Evolutionary conservation across 37 sponge, comb jelly and placozoan species (phyloP), one percentile per base, ranked within the genome.

Genomic region (Halisarca cf. caerulea): DNA sequence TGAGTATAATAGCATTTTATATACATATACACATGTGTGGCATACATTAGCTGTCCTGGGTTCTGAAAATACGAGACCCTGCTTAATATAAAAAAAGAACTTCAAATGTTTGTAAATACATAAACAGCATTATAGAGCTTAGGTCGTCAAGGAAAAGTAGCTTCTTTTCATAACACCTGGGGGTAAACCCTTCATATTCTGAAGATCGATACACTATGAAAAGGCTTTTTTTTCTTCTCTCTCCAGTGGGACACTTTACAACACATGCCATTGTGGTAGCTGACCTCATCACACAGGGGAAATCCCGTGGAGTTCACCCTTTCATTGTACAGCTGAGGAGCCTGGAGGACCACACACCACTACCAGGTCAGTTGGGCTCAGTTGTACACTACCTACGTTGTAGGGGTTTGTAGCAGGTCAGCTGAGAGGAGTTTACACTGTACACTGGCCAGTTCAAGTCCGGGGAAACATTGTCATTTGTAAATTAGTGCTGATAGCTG

Each of bases 291-390:
- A 94, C 92, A 33, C 58, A 77, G 33, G 96, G 96, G 51, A 80
- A 78, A 25, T 91, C 91, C 38, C 72, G 75, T 71, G 96, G 96
- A 11, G 80, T 89, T 0, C 96, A 96, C 36, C 58, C 62, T 34
- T 96, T 96, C 85, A 83, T 96, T 2, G 92, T 96, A 1, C 96
- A 96, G 43, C 58, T 96, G 34, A 82, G 96, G 32, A 91, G 92
- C 73, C 79, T 96, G 40, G 82, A 96, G 58, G 89, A 94, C 82
- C 96, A 96, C 88, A 85, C 73, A 33, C 95, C 95, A 23, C 70
- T 94, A 30, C 94, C 93, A 80, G 94, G 94, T 93, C 18, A 3
- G 40, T 23, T 23, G 20, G 17, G 17, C n/a, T n/a, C n/a, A n/a
- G n/a, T n/a, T n/a, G n/a, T n/a, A n/a, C n/a, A n/a, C n/a, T n/a